Evolutionary conservation across 2,113 vertebrate genomes (phyloP).

Genomic region (Phylloscopus whistleri): DNA sequence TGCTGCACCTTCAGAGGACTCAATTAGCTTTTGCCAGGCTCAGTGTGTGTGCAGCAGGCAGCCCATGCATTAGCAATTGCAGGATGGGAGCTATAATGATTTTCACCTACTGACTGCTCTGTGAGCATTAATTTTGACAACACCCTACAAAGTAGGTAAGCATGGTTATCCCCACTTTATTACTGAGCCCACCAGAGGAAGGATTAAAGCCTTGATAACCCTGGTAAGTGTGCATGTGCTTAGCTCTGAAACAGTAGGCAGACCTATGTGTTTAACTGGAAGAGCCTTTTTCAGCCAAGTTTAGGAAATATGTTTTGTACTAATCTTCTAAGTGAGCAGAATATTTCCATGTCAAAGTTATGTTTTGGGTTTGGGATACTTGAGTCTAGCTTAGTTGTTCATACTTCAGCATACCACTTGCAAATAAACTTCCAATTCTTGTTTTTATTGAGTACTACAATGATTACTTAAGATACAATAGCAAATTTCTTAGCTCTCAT

Average conservation of each 20-base stretch:
- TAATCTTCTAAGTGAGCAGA: neutral
- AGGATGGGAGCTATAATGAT: constrained; percentile 30
- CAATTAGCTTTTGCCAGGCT: constrained; percentile 19
- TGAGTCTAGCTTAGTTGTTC: neutral
- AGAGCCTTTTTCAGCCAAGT: neutral
- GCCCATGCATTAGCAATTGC: constrained; percentile 11
- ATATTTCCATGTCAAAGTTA: neutral
- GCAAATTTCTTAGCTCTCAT: neutral
- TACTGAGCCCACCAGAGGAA: neutral
- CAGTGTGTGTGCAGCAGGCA: neutral
- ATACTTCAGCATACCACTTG: neutral
- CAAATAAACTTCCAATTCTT: neutral
- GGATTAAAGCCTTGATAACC: neutral
- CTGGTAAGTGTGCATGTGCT: neutral
- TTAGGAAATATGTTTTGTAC: neutral
- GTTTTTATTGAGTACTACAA: neutral
- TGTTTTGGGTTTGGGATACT: neutral
- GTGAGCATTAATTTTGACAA: constrained; percentile 37
- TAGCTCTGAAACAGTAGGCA: neutral
- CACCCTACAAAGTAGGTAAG: constrained; percentile 3
- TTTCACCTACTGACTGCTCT: constrained; percentile 10
- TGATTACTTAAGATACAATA: neutral
- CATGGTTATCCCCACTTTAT: neutral
- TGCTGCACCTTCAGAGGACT: constrained; percentile 39
- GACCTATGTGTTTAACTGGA: neutral